Conservation (phyloP, 2,888 invertebrate genomes). For the Coelopa pilipes region DNA sequence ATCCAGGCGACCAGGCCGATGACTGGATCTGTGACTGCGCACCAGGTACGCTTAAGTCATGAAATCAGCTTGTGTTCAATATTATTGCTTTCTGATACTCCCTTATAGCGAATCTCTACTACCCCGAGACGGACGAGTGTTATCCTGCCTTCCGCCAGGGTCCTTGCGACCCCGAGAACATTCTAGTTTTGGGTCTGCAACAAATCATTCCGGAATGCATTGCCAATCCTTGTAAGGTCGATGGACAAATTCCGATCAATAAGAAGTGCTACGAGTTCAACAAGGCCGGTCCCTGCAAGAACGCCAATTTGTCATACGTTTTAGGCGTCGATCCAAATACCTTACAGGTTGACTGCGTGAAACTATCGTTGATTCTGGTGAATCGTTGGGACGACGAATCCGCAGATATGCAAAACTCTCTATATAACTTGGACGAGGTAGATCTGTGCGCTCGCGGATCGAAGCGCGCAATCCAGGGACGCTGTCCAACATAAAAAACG, state of each 20-base stretch:
- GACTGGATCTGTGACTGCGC: conserved; percentile 74
- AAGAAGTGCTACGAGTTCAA: conserved; percentile 57
- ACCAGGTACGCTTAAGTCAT: conserved; percentile 51
- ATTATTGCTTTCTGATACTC: background rate
- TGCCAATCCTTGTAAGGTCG: conserved; percentile 71
- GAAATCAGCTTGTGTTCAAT: background rate
- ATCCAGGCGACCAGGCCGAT: conserved; percentile 74
- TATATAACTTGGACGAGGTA: conserved; percentile 51
- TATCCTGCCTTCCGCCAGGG: conserved; percentile 74
- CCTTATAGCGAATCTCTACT: conserved; percentile 67
- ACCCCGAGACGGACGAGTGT: conserved; percentile 72
- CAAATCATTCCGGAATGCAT: conserved; percentile 72
- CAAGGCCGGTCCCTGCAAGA: conserved; percentile 53
- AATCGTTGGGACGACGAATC: conserved; percentile 30
- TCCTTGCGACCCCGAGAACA: conserved; percentile 71
- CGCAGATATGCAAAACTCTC: conserved; percentile 1
- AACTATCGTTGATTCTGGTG: conserved; percentile 52
- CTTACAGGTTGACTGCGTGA: conserved; percentile 71
- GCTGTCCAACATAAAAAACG: conserved; percentile 44
- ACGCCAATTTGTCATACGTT: conserved; percentile 65
- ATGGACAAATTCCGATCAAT: conserved; percentile 68
- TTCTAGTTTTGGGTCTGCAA: conserved; percentile 69
- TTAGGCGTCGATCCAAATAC: conserved; percentile 74
- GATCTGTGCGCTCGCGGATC: conserved; percentile 57
- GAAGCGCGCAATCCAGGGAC: conserved; percentile 52